Evolutionary conservation across 1,140 invertebrate species (phyloP), one percentile per base, ranked within the genome.

Genomic region (Palaemon carinicauda): DNA sequence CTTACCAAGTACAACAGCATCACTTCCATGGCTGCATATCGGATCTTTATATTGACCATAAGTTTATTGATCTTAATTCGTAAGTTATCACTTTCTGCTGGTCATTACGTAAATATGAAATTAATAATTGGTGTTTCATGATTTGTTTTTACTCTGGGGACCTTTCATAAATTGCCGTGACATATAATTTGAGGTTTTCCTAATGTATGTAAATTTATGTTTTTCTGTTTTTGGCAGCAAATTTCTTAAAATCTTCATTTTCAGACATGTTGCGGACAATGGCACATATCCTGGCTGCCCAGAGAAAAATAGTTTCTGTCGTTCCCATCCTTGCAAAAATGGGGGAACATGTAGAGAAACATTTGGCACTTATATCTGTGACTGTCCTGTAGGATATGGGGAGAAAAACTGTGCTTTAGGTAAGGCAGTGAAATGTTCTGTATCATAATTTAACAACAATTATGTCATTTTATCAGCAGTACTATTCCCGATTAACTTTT

Each of bases 11-110:
- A 1, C 93, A 94, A 73, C 96, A 95, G 90, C 95, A 95, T 60
- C 95, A 98, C 90, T 99, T 96, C 90, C 93, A 95, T 0, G 98
- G 98, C 0, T 99, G 98, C 91, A 97, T 99, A 87, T 95, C 95
- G 15, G 96, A 99, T 91, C 91, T 99, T 3, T 94, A 95, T 89
- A 94, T 99, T 33, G 97, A 99, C 90, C 94, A 97, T 84, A 94
- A 95, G 85, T 96, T 98, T 77, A 90, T 99, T 0, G 97, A 99
- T 91, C 92, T 99, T 0, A 97, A 98, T 90, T 95, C 94, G 92
- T 95, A 92, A 91, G 89, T 86, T n/a, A 21, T 60, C 56, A 12
- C 27, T 65, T 65, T 27, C 21, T 14, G 10, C 27, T 65, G 27
- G 19, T 65, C n/a, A 27, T 3, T 12, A 27, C 21, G 21, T 10